Percentiles rank a stretch among this genome's conserved stretches.
phyloP scores from a whole-genome alignment of 2,888 invertebrate species.

The Odontocerum albicorne region DNA sequence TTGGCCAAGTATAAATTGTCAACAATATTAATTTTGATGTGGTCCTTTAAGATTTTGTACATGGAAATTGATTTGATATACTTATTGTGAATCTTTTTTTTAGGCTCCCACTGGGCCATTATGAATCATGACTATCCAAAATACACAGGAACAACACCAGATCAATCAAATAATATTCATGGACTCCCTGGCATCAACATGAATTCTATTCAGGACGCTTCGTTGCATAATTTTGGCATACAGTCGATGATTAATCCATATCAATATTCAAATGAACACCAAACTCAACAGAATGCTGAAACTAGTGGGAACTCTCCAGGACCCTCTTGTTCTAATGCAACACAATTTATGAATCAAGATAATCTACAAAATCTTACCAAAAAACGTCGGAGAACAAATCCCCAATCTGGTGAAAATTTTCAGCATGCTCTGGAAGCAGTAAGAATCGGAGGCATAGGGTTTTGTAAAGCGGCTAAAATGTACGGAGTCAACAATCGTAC shows the following conservation, averaged over 20 bases:
- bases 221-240: constrained; percentile 59
- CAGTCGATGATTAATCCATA: constrained; percentile 54
- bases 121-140: constrained; percentile 80
- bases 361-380: constrained; percentile 55
- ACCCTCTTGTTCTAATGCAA: constrained; percentile 43
- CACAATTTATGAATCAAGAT: constrained; percentile 45
- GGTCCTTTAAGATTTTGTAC: too few species aligned
- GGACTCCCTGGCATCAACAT: constrained; percentile 52
- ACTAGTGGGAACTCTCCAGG: constrained; percentile 42
- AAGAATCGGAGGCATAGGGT: constrained; percentile 80
- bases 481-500: constrained; percentile 86
- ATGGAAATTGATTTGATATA: too few species aligned
- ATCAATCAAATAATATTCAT: constrained; percentile 57
- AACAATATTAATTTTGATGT: too few species aligned
- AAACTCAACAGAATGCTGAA: constrained; percentile 27
- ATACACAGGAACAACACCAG: constrained; percentile 69
- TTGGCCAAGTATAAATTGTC: too few species aligned
- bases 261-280: constrained; percentile 49
- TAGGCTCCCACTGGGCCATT: constrained; percentile 84
- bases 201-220: constrained; percentile 53
- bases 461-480: constrained; percentile 82
- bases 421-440: constrained; percentile 80
- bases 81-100: constrained; percentile 1
- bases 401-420: constrained; percentile 82
- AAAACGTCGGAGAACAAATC: constrained; percentile 74